Conservation (phyloP, 37 sponge, comb jelly and placozoan species). For the Dysidea cf. avara region DNA sequence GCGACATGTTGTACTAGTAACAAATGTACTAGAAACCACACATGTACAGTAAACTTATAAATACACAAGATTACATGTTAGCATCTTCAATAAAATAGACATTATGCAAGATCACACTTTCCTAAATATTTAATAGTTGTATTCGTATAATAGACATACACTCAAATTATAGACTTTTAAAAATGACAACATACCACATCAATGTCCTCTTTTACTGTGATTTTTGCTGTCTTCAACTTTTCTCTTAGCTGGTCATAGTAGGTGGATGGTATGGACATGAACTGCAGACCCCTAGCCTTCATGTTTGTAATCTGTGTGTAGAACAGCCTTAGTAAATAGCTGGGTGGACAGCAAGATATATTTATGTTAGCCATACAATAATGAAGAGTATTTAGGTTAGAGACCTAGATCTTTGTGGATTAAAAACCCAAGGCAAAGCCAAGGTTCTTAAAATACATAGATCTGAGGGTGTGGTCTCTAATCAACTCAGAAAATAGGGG, state of each 20-base stretch:
- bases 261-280: slow-evolving; percentile 81
- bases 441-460: too few relatives aligned
- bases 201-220: slow-evolving; percentile 75
- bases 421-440: too few relatives aligned
- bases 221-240: slow-evolving; percentile 73
- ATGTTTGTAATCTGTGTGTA: slow-evolving; percentile 69
- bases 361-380: too few relatives aligned
- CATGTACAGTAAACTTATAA: background rate
- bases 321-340: background rate
- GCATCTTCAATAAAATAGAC: background rate
- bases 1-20: background rate
- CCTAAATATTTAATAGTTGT: background rate
- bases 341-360: too few relatives aligned
- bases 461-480: too few relatives aligned
- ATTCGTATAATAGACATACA: background rate
- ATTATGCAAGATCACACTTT: background rate
- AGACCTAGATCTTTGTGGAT: too few relatives aligned
- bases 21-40: background rate
- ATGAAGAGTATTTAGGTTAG: too few relatives aligned
- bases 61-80: background rate
- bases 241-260: slow-evolving; percentile 89
- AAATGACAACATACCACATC: slow-evolving; percentile 47
- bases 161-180: too few relatives aligned
- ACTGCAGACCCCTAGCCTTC: slow-evolving; percentile 81
- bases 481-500: too few relatives aligned